Conservation (phyloP, 2,888 invertebrate species). For the Noctua pronuba region DNA sequence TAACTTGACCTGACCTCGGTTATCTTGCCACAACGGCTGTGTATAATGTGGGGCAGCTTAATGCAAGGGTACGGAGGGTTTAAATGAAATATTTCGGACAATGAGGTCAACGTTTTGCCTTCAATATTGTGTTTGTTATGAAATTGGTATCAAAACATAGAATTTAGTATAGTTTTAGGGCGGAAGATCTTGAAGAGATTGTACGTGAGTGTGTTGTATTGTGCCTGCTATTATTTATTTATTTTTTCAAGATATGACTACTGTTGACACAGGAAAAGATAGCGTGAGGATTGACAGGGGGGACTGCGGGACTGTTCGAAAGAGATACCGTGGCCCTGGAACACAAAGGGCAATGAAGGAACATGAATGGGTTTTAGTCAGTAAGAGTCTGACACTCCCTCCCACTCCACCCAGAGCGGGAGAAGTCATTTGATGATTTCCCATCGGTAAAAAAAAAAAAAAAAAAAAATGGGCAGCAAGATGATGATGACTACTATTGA, state of each 20-base stretch:
- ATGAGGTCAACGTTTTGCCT: constrained; percentile 39
- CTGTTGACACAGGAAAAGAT: neutral
- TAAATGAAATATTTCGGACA: constrained; percentile 55
- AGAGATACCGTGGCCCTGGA: too few relatives aligned
- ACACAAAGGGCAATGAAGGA: too few relatives aligned
- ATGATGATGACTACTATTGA: neutral
- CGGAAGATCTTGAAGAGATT: neutral
- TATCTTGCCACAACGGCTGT: constrained; percentile 48
- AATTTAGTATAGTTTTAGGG: neutral
- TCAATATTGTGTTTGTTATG: constrained; percentile 17
- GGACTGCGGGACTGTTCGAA: too few relatives aligned
- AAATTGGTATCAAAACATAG: constrained; percentile 10
- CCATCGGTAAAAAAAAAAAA: too few relatives aligned
- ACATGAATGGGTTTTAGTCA: too few relatives aligned
- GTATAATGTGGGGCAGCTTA: constrained; percentile 47
- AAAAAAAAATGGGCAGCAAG: too few relatives aligned
- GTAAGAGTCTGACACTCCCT: too few relatives aligned
- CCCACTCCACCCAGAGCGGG: too few relatives aligned
- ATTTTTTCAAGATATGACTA: neutral
- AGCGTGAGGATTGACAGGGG: too few relatives aligned
- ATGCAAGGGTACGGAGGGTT: constrained; percentile 50
- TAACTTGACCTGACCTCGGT: constrained; percentile 56
- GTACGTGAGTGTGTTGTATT: neutral
- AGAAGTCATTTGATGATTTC: too few relatives aligned
- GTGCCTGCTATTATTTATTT: neutral